Conservation (phyloP, 37 sponge, comb jelly and placozoan species). For the Hexactinellida sp. region DNA sequence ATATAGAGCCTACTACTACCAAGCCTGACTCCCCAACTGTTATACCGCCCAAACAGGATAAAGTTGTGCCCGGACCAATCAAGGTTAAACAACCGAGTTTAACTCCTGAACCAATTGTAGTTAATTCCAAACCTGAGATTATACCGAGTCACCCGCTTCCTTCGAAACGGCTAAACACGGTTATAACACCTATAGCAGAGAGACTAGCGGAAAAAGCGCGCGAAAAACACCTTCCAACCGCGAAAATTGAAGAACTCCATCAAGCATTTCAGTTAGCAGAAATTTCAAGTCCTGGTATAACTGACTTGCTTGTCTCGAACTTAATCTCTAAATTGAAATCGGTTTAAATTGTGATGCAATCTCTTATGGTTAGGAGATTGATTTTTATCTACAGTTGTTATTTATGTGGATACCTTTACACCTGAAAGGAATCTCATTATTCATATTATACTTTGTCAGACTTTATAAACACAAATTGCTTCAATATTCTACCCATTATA, state of each 20-base stretch:
- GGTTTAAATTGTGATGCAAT: neutral
- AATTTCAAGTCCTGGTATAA: slow-evolving; percentile 60
- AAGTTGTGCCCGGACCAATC: neutral
- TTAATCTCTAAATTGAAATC: slow-evolving; percentile 25
- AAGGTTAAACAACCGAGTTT: neutral
- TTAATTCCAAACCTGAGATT: slow-evolving; percentile 14
- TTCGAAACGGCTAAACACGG: neutral
- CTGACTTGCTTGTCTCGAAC: slow-evolving; percentile 27
- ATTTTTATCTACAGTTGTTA: neutral
- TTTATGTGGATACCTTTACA: neutral
- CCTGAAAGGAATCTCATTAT: neutral
- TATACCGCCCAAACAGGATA: neutral
- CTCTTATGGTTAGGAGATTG: neutral
- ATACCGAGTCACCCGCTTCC: neutral
- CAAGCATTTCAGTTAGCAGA: slow-evolving; percentile 70
- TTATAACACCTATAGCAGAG: slow-evolving; percentile 3
- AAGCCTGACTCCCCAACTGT: neutral
- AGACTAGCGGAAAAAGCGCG: slow-evolving; percentile 15
- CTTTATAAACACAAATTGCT: neutral
- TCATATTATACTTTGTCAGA: neutral
- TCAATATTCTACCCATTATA: neutral
- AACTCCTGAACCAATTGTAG: neutral
- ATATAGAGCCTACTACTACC: neutral
- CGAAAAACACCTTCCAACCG: slow-evolving; percentile 18
- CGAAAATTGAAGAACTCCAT: slow-evolving; percentile 48